A percentile compares a stretch with the other conserved stretches of the same genome.
Conservation (phyloP, 2,797 vertebrate genomes). For the Phrynocephalus vlangalii region DNA sequence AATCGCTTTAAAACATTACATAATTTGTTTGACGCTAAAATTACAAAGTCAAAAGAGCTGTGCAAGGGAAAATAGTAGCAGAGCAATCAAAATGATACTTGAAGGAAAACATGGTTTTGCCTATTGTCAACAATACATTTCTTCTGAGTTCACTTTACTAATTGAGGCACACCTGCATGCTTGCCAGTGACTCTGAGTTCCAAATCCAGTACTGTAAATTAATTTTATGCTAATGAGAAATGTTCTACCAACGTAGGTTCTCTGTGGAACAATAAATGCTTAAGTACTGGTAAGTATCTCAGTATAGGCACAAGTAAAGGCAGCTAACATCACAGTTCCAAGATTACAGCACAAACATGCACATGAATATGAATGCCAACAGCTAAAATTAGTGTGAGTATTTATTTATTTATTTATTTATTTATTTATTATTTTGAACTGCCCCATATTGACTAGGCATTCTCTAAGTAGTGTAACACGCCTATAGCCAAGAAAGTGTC, state of each 20-base stretch:
- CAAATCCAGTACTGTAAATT: neutral
- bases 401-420: no score
- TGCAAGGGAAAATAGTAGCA: neutral
- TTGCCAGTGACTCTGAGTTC: neutral
- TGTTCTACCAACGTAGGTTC: neutral
- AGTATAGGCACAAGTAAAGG: neutral
- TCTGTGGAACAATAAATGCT: neutral
- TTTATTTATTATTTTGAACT: no score
- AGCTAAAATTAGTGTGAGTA: no score
- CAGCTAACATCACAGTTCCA: neutral
- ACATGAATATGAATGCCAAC: no score
- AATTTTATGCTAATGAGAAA: slow-evolving; percentile 4
- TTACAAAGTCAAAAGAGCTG: neutral
- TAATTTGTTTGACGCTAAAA: neutral
- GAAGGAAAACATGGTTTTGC: neutral
- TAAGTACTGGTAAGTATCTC: neutral
- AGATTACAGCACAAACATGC: neutral
- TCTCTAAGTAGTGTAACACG: no score
- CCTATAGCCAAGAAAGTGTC: neutral
- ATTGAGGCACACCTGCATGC: neutral
- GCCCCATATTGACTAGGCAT: no score
- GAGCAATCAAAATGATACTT: slow-evolving; percentile 1
- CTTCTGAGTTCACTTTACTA: neutral
- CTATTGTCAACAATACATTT: neutral
- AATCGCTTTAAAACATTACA: neutral